Percentiles rank a stretch among this genome's conserved stretches.
Evolutionary conservation across 64 coral and sea anemone genomes (phyloP).

Genomic region (Porites lutea): DNA sequence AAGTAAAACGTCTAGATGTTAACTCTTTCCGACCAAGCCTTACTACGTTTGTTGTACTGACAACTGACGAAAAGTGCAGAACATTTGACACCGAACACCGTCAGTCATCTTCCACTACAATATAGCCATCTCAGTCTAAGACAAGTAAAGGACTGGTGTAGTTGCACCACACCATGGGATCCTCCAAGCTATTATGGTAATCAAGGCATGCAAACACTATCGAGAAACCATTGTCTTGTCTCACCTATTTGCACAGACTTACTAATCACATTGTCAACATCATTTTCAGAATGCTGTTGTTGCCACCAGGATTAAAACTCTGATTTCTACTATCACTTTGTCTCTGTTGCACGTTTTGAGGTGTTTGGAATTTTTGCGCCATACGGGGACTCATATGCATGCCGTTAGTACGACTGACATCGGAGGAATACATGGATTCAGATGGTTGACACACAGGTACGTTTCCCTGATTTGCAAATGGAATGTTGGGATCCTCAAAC

Average conservation of each 20-base stretch:
- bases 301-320: background rate
- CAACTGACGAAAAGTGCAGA: background rate
- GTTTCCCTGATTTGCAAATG: background rate
- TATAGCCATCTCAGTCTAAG: background rate
- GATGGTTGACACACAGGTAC: background rate
- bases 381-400: background rate
- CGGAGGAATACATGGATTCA: background rate
- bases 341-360: background rate
- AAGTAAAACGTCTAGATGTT: background rate
- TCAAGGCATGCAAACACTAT: too few relatives aligned
- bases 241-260: too few relatives aligned
- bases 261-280: background rate
- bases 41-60: background rate
- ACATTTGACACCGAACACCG: background rate
- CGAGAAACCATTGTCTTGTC: too few relatives aligned
- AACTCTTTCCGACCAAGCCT: background rate
- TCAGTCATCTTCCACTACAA: background rate
- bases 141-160: background rate
- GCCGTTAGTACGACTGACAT: background rate
- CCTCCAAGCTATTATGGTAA: too few relatives aligned
- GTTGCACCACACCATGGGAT: too few relatives aligned
- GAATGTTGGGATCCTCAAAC: background rate
- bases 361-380: background rate
- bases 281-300: constrained; percentile 43
- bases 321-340: background rate